Conservation (phyloP, 2,113 vertebrate genomes). For the Lichenostomus cassidix region DNA sequence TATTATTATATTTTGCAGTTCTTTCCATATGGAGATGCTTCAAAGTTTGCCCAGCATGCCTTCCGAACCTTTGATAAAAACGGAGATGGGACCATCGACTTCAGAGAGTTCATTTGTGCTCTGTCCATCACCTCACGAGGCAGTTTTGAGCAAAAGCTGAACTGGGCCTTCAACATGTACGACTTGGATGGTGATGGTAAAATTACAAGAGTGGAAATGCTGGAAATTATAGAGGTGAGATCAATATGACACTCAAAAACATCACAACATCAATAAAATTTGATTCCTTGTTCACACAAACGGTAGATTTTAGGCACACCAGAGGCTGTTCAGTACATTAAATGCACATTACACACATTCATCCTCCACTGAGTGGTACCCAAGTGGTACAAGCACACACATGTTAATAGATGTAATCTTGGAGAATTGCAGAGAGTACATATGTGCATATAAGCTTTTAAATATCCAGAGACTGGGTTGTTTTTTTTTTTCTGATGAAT, state of each 20-base stretch:
- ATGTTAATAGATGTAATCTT: neutral
- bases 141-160: constrained; percentile 98
- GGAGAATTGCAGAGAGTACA: neutral
- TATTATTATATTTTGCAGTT: constrained; percentile 78
- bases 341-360: neutral
- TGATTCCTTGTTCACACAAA: neutral
- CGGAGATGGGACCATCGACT: constrained; percentile 95
- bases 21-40: constrained; percentile 96
- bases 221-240: constrained; percentile 97
- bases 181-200: constrained; percentile 98
- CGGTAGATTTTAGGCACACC: neutral
- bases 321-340: neutral
- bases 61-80: constrained; percentile 99
- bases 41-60: constrained; percentile 97
- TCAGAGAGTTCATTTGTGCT: constrained; percentile 98
- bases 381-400: neutral
- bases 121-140: constrained; percentile 97
- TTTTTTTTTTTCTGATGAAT: neutral
- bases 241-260: neutral
- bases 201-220: constrained; percentile 98
- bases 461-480: neutral
- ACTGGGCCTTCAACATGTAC: constrained; percentile 99
- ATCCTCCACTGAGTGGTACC: neutral
- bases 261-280: neutral
- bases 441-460: neutral